phyloP scores from a whole-genome alignment of 2,113 vertebrate genomes.

The Myanophis thanlyinensis region DNA sequence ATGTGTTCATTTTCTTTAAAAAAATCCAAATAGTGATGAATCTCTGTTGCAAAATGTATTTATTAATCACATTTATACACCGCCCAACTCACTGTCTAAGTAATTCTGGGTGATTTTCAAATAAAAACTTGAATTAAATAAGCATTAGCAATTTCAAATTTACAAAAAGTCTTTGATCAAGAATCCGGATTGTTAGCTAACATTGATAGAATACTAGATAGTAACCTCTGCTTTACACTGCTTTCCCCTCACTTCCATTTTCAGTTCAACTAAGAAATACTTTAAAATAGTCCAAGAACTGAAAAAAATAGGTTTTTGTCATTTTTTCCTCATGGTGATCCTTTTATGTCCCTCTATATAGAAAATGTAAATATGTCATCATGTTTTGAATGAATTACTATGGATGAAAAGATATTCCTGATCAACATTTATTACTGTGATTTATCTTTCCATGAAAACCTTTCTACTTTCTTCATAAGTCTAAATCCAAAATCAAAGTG shows the following conservation, averaged over 20 bases:
- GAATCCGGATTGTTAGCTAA: background rate
- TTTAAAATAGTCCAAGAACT: background rate
- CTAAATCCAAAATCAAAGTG: background rate
- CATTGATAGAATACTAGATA: background rate
- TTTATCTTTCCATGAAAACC: background rate
- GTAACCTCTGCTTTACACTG: background rate
- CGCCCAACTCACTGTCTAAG: background rate
- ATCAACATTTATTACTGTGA: background rate
- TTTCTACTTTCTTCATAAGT: background rate
- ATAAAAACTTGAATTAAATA: background rate
- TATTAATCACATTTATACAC: background rate
- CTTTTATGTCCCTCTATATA: background rate
- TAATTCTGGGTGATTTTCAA: background rate
- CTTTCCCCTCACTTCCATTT: background rate
- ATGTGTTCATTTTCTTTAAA: background rate
- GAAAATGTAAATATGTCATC: background rate
- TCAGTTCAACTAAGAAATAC: background rate
- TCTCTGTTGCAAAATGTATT: background rate
- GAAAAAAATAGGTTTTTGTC: background rate
- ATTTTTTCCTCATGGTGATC: background rate
- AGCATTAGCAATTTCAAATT: background rate
- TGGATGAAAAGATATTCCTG: background rate
- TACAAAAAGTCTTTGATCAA: background rate
- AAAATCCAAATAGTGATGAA: background rate
- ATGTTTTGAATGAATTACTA: background rate